These are phyloP conservation scores for Catocala nupta DNA, from an alignment of 2,888 invertebrate genomes.

Conservation along the genomic window DNA sequence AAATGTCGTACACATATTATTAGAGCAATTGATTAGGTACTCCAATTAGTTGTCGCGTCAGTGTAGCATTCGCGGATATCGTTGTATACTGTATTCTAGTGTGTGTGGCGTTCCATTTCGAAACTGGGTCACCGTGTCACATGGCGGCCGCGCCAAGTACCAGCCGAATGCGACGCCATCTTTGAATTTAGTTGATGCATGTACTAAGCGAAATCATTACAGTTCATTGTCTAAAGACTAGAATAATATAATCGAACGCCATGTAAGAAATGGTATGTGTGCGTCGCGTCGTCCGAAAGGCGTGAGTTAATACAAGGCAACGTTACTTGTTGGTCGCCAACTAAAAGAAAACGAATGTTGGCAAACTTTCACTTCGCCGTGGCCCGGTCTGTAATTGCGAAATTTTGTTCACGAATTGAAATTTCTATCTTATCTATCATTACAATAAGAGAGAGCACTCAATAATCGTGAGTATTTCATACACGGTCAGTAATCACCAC, in stretches of 20 bases:
- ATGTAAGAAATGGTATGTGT: slow-evolving; percentile 21
- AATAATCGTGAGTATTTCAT: slow-evolving; percentile 27
- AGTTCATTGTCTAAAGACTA: slow-evolving; percentile 41
- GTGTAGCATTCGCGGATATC: slow-evolving; percentile 65
- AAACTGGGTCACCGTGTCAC: slow-evolving; percentile 86
- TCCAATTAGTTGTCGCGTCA: slow-evolving; percentile 64
- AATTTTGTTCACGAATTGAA: slow-evolving; percentile 63
- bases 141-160: slow-evolving; percentile 81
- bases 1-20: slow-evolving; percentile 34
- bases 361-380: slow-evolving; percentile 78
- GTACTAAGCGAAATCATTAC: slow-evolving; percentile 57
- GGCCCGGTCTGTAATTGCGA: slow-evolving; percentile 67
- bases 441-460: slow-evolving; percentile 27
- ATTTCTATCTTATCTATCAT: slow-evolving; percentile 43
- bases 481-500: slow-evolving; percentile 20
- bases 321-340: slow-evolving; percentile 47
- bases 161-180: slow-evolving; percentile 79
- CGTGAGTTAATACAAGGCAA: slow-evolving; percentile 46
- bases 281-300: slow-evolving; percentile 20
- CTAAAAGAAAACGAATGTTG: slow-evolving; percentile 72
- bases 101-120: slow-evolving; percentile 84
- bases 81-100: slow-evolving; percentile 73
- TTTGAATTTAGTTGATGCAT: slow-evolving; percentile 81
- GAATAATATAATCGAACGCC: slow-evolving; percentile 21
- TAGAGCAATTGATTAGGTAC: slow-evolving; percentile 56